These are phyloP conservation scores for Rhea americana DNA, from an alignment of 2,113 vertebrate species.

Conservation along the genomic window DNA sequence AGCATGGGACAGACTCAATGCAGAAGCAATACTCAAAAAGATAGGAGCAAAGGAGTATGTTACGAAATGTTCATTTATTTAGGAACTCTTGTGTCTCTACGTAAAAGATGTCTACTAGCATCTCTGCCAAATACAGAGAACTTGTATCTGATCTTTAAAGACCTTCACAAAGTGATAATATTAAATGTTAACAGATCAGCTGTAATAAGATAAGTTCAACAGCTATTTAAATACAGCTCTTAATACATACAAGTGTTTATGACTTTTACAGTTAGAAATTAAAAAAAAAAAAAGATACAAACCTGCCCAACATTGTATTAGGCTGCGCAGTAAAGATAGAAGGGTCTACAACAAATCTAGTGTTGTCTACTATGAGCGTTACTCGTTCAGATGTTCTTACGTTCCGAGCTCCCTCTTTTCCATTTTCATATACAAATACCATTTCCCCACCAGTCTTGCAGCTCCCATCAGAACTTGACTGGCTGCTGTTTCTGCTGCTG, in stretches of 20 bases:
- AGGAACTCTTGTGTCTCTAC: not conserved
- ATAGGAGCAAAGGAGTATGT: not conserved
- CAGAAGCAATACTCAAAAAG: not conserved
- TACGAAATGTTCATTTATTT: not conserved
- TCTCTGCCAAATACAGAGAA: not conserved
- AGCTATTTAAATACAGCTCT: not conserved
- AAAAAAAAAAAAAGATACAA: slow-evolving; percentile 35
- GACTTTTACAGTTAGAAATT: accelerated
- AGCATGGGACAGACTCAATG: not conserved
- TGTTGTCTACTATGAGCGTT: slow-evolving; percentile 97
- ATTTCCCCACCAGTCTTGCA: slow-evolving; percentile 91
- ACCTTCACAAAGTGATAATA: not conserved
- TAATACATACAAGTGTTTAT: not conserved
- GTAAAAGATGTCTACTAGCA: not conserved
- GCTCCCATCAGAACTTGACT: slow-evolving; percentile 90
- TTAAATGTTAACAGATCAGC: not conserved
- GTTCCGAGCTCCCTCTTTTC: slow-evolving; percentile 90
- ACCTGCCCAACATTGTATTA: slow-evolving; percentile 99
- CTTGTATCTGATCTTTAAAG: not conserved
- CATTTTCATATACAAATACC: slow-evolving; percentile 96
- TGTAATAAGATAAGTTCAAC: not conserved
- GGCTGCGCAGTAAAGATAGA: slow-evolving; percentile 97
- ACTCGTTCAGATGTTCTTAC: slow-evolving; percentile 91
- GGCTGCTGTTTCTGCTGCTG: slow-evolving; percentile 92
- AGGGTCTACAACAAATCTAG: slow-evolving; percentile 97